Percentiles rank a stretch among this genome's conserved stretches.
Evolutionary conservation across 1,140 invertebrate genomes (phyloP).

Genomic region (Acyrthosiphon pisum): DNA sequence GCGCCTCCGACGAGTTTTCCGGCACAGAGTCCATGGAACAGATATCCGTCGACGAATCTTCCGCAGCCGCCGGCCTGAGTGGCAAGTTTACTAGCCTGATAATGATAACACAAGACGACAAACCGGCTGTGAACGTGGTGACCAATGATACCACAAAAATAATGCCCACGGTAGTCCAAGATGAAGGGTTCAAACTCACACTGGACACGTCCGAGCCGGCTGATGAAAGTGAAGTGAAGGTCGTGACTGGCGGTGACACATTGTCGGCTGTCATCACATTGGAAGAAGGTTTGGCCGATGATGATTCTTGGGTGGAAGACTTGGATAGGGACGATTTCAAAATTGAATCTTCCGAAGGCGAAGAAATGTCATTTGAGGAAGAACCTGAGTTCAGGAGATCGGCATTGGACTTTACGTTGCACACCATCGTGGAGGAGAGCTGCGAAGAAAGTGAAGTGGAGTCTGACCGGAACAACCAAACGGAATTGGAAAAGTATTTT

Average conservation of each 20-base stretch:
- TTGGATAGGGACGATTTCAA: constrained; percentile 73
- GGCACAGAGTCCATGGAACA: constrained; percentile 62
- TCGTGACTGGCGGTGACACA: constrained; percentile 71
- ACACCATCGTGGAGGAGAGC: constrained; percentile 92
- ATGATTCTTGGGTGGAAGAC: constrained; percentile 83
- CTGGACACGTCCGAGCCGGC: constrained; percentile 63
- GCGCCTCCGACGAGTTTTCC: constrained; percentile 60
- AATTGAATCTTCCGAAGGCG: constrained; percentile 68
- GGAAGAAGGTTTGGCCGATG: constrained; percentile 83
- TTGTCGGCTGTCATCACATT: constrained; percentile 76
- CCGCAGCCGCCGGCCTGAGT: constrained; percentile 60
- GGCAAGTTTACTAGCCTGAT: constrained; percentile 84
- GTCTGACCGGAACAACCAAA: constrained; percentile 65
- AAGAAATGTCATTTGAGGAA: constrained; percentile 70
- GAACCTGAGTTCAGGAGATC: constrained; percentile 81
- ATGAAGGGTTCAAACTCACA: constrained; percentile 64
- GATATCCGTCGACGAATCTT: constrained; percentile 58
- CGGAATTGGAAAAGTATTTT: constrained; percentile 90
- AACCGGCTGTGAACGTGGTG: constrained; percentile 70
- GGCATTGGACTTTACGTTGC: constrained; percentile 86
- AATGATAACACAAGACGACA: constrained; percentile 73
- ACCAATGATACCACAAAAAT: constrained; percentile 76
- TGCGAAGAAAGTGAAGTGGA: constrained; percentile 89
- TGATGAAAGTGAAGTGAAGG: constrained; percentile 65
- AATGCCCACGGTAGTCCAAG: constrained; percentile 64